Evolutionary conservation across 2,797 vertebrate species (phyloP).

Genomic region (Paguma larvata): DNA sequence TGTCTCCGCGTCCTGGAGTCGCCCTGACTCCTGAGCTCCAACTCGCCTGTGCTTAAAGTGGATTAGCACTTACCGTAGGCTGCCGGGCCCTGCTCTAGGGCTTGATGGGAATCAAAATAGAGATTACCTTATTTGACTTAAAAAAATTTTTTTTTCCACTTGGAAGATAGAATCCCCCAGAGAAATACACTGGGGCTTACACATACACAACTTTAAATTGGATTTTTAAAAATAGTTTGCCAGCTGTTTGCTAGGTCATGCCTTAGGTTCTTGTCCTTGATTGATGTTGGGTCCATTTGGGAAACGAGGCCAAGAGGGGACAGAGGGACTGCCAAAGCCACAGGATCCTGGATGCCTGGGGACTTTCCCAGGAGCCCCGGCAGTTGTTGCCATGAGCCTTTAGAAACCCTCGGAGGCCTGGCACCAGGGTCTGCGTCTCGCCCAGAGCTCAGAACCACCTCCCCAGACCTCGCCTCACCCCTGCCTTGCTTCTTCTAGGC

Average conservation of each 20-base stretch:
- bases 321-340: slow-evolving; percentile 43
- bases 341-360: slow-evolving; percentile 58
- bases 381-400: slow-evolving; percentile 74
- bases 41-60: slow-evolving; percentile 55
- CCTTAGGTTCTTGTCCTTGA: slow-evolving; percentile 56
- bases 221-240: slow-evolving; percentile 79
- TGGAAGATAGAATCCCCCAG: slow-evolving; percentile 69
- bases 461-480: neutral
- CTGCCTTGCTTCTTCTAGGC: neutral
- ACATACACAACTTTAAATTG: slow-evolving; percentile 72
- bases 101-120: slow-evolving; percentile 66
- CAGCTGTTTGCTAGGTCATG: slow-evolving; percentile 73
- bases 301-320: slow-evolving; percentile 41
- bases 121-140: slow-evolving; percentile 82
- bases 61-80: slow-evolving; percentile 57
- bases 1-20: neutral
- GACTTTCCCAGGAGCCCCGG: slow-evolving; percentile 79
- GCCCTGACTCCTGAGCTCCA: neutral
- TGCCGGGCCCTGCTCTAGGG: neutral
- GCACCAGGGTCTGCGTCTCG: neutral
- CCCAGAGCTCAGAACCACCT: neutral
- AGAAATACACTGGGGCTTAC: slow-evolving; percentile 61
- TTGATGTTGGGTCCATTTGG: slow-evolving; percentile 53
- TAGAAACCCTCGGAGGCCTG: slow-evolving; percentile 48
- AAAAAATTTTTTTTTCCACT: slow-evolving; percentile 61